A percentile compares a stretch with the other conserved stretches of the same genome.
phyloP scores from a whole-genome alignment of 2,113 vertebrate species.

The Lagopus leucura region DNA sequence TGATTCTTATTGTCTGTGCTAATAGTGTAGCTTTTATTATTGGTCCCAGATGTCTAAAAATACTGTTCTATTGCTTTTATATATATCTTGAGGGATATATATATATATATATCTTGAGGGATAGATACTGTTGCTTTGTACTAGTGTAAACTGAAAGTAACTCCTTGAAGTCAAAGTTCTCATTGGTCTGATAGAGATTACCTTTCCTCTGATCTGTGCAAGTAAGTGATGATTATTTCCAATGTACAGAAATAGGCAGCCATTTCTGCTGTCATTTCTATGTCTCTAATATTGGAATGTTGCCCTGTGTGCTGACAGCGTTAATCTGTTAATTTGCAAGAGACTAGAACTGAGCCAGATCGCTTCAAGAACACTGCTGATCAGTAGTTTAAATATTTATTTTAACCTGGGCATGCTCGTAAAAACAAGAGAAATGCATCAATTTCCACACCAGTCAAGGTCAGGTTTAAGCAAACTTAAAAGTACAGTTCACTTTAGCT shows the following conservation, averaged over 20 bases:
- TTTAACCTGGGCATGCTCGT: not conserved
- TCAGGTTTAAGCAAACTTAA: not conserved
- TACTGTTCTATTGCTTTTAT: not conserved
- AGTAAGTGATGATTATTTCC: not conserved
- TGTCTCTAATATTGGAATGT: not conserved
- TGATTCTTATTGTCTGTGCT: constrained; percentile 9
- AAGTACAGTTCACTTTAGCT: not conserved
- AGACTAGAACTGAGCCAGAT: not conserved
- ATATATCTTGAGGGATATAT: not conserved
- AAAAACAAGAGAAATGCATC: not conserved
- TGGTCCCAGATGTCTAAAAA: constrained; percentile 27
- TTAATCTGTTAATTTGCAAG: not conserved
- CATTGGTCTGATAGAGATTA: not conserved
- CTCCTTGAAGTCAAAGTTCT: not conserved
- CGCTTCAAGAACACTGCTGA: not conserved
- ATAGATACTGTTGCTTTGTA: not conserved
- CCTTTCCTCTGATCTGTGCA: not conserved
- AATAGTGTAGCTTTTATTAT: constrained; percentile 18
- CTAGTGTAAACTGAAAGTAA: not conserved
- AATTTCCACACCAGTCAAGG: not conserved
- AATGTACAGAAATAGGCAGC: not conserved
- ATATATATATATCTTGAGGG: too few species aligned
- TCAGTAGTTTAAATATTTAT: constrained; percentile 40
- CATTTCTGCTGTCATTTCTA: not conserved
- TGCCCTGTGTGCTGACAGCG: not conserved